Percentiles rank a stretch among this genome's conserved stretches.
Evolutionary conservation across 2,797 vertebrate genomes (phyloP).

Genomic region (Acanthiza pusilla): DNA sequence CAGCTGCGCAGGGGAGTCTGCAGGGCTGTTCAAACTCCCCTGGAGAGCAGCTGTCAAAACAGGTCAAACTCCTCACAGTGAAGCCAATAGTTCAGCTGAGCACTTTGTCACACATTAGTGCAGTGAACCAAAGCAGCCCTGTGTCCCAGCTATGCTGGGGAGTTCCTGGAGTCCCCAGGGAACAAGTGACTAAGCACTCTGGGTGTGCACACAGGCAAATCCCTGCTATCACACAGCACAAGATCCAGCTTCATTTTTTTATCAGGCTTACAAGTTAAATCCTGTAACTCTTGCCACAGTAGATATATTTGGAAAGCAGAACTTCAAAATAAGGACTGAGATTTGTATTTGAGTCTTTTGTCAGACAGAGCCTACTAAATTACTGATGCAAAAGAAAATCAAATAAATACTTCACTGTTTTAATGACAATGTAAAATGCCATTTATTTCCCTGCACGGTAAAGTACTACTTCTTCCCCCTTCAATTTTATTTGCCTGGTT

Average conservation of each 20-base stretch:
- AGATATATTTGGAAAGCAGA: neutral
- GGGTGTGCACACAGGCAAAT: neutral
- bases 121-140: neutral
- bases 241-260: neutral
- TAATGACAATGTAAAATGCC: neutral
- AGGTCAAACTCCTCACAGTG: neutral
- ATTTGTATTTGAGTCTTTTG: neutral
- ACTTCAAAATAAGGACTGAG: neutral
- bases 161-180: neutral
- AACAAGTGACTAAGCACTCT: neutral
- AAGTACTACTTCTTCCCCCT: neutral
- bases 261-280: neutral
- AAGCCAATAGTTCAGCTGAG: neutral
- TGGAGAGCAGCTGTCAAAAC: neutral
- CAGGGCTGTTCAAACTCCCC: neutral
- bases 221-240: neutral
- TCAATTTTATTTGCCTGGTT: neutral
- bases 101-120: neutral
- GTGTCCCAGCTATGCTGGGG: neutral
- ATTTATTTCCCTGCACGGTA: neutral
- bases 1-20: neutral
- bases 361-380: neutral
- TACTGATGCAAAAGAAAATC: neutral
- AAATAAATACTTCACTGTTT: neutral
- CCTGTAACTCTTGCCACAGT: neutral